Percentiles rank a stretch among this genome's conserved stretches.
Conservation (phyloP, 2,113 vertebrate genomes). For the Ameiurus melas region DNA sequence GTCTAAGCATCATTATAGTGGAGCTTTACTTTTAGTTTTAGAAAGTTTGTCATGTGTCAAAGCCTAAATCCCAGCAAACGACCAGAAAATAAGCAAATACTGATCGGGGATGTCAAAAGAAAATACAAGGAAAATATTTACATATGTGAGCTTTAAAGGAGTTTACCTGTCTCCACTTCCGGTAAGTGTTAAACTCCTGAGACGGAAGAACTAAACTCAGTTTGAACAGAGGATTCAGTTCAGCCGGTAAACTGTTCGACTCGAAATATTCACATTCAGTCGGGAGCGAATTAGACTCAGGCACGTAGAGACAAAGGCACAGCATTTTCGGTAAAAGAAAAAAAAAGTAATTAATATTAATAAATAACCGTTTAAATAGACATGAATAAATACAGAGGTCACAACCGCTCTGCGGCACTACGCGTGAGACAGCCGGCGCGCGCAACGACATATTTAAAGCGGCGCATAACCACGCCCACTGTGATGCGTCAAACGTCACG, state of each 20-base stretch:
- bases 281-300: constrained; percentile 66
- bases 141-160: background rate
- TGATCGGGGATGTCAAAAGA: background rate
- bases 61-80: background rate
- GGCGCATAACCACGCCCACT: constrained; percentile 20
- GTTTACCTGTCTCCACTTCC: constrained; percentile 81
- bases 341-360: constrained; percentile 15
- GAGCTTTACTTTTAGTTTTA: background rate
- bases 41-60: background rate
- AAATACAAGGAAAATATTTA: background rate
- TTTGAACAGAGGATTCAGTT: constrained; percentile 82
- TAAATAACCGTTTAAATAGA: constrained; percentile 30
- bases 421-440: constrained; percentile 52
- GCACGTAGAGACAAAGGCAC: constrained; percentile 81
- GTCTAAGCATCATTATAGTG: background rate
- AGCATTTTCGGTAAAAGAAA: constrained; percentile 69
- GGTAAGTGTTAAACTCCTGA: constrained; percentile 81
- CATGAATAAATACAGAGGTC: background rate
- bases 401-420: background rate
- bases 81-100: background rate
- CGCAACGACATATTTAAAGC: constrained; percentile 51
- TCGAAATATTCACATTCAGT: constrained; percentile 85
- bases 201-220: constrained; percentile 83
- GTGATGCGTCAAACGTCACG: background rate
- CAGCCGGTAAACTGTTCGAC: constrained; percentile 76